Base-by-base conservation (phyloP, 2,888 invertebrate species). In the Nephrotoma appendiculata region DNA sequence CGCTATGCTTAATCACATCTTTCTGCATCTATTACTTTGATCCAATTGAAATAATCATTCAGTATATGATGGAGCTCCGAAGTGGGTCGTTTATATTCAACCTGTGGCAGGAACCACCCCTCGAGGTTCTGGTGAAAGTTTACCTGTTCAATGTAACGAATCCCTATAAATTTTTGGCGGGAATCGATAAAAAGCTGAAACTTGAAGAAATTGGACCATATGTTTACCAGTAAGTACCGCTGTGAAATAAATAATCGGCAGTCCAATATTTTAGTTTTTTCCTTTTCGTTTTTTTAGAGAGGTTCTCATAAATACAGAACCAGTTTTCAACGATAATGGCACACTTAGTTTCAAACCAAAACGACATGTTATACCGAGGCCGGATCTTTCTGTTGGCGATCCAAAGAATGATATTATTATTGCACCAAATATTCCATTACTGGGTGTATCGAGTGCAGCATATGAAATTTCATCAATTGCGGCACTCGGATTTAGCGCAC, bases 101-200 rank as follows among this genome's bases (percentile, higher is more conserved):
- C 3, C 89, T 95, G n/a, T 94, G 96, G 93, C 90, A 92, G 86
- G 92, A 93, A 2, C 96, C 96, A 15, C 94, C 95, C 0, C 92
- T 95, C 44, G 94, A 94, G 0, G 93, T 96, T 0, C 93, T 93
- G 88, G 90, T 96, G 5, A 94, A 94, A 48, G 92, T 95, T 0
- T 96, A 94, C 89, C 92, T 96, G 87, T 97, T 96, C 90, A 97
- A 97, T 89, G 93, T 97, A 86, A 96, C 96, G n/a, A 97, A 97
- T 90, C 91, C 93, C 1, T 93, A 94, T 9, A 93, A 93, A 85
- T 97, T 96, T 91, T 90, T 95, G 45, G 91, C 91, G 0, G 95
- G 96, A 0, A 90, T 92, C 86, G 95, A 94, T 88, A 90, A 92
- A 86, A 96, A 95, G 88, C 91, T 97, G 83, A 94, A 93, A 88